A percentile compares a stretch with the other conserved stretches of the same genome.
Conservation (phyloP, 2,113 vertebrate species). For the Nerophis lumbriciformis region DNA sequence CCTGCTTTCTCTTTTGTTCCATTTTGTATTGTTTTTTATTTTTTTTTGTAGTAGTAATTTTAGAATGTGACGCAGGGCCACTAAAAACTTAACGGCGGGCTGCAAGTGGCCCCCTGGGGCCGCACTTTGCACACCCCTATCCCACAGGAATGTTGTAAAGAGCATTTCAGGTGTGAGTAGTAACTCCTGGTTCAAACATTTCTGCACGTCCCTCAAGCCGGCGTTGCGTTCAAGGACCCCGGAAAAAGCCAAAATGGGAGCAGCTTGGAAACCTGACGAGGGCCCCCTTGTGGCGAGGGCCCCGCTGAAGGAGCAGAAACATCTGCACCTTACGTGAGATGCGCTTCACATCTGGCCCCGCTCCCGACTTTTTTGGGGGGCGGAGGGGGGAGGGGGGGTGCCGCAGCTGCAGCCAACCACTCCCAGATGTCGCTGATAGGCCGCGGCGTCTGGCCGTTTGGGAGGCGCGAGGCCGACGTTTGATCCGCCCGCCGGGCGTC, state of each 20-base stretch:
- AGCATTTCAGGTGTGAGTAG: too few species aligned
- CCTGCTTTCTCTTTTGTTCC: too few species aligned
- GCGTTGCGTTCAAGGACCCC: constrained; percentile 42
- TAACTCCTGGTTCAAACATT: too few species aligned
- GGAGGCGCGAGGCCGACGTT: constrained; percentile 60
- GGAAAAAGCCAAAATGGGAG: constrained; percentile 43
- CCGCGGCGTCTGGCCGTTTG: constrained; percentile 64
- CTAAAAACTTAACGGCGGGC: too few species aligned
- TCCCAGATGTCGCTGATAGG: constrained; percentile 71
- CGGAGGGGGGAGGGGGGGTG: constrained; percentile 44
- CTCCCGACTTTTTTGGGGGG: constrained; percentile 34
- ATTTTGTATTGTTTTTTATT: too few species aligned
- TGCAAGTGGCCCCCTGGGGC: too few species aligned
- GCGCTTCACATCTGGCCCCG: constrained; percentile 61
- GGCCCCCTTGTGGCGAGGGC: constrained; percentile 43
- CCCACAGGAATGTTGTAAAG: too few species aligned
- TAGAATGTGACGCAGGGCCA: too few species aligned
- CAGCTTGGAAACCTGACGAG: constrained; percentile 48
- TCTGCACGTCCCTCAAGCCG: constrained; percentile 45
- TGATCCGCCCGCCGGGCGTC: constrained; percentile 53
- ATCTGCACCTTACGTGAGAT: constrained; percentile 71
- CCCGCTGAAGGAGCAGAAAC: constrained; percentile 47
- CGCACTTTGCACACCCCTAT: too few species aligned
- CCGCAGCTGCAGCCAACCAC: constrained; percentile 62
- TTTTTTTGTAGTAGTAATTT: too few species aligned